These are phyloP conservation scores for Drosophila neonasuta DNA, from an alignment of 2,888 invertebrate species.

Conservation along the genomic window DNA sequence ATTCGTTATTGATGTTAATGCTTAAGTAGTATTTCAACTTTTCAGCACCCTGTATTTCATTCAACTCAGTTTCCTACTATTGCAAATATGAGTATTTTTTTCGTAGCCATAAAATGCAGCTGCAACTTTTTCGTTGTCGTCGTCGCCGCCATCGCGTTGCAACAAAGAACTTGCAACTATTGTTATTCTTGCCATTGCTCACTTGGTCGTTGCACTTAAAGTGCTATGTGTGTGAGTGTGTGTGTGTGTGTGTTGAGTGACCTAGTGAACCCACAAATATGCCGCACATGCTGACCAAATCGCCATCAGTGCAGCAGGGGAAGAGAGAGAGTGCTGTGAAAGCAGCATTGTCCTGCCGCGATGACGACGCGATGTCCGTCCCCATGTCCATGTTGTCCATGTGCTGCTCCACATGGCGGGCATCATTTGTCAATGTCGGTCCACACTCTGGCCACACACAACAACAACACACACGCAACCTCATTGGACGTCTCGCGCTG, in stretches of 20 bases:
- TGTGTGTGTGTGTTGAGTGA: slow-evolving; percentile 36
- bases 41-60: neutral
- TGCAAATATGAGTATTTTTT: slow-evolving; percentile 50
- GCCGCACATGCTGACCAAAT: slow-evolving; percentile 47
- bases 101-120: slow-evolving; percentile 66
- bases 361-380: slow-evolving; percentile 20
- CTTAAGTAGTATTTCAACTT: too few relatives aligned
- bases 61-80: neutral
- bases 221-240: slow-evolving; percentile 7
- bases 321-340: neutral
- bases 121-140: slow-evolving; percentile 54
- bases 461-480: slow-evolving; percentile 64
- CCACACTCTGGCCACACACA: slow-evolving; percentile 56
- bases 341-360: slow-evolving; percentile 46
- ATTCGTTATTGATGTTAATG: too few relatives aligned
- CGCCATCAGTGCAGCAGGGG: slow-evolving; percentile 42
- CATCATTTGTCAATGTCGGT: slow-evolving; percentile 74
- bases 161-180: slow-evolving; percentile 59
- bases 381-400: neutral
- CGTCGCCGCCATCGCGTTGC: slow-evolving; percentile 27
- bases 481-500: slow-evolving; percentile 38
- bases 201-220: slow-evolving; percentile 59
- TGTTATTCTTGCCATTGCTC: slow-evolving; percentile 59
- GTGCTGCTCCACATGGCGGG: slow-evolving; percentile 49
- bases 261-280: slow-evolving; percentile 68